phyloP scores from a whole-genome alignment of 1,140 invertebrate species.

The Plodia interpunctella region DNA sequence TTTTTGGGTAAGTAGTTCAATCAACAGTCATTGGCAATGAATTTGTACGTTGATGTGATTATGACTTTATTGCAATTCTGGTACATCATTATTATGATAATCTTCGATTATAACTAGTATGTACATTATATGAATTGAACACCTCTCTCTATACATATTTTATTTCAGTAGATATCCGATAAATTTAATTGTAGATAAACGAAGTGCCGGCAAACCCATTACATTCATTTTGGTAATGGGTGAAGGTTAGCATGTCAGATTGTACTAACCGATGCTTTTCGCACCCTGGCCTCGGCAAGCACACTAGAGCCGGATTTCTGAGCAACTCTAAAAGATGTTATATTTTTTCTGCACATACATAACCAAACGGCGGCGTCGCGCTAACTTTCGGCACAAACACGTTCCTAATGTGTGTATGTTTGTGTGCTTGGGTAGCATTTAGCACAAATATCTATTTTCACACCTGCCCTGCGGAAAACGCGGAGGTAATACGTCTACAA shows the following conservation, averaged over 20 bases:
- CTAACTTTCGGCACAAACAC: constrained; percentile 7
- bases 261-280: background rate
- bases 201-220: no score
- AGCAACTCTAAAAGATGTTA: background rate
- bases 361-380: background rate
- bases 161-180: no score
- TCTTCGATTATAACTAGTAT: no score
- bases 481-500: background rate
- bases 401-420: background rate
- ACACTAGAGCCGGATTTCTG: background rate
- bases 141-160: no score
- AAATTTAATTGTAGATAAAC: no score
- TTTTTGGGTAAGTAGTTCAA: background rate
- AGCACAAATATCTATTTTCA: constrained; percentile 12
- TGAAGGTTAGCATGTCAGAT: background rate
- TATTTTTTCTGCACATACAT: background rate
- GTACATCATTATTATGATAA: no score
- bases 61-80: no score
- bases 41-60: no score
- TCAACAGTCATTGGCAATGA: no score
- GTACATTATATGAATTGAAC: no score
- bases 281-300: background rate
- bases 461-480: constrained; percentile 7
- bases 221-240: no score
- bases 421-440: background rate